These are phyloP conservation scores for Cavia porcellus DNA, from an alignment of 2,113 vertebrate genomes.

Conservation along the genomic window DNA sequence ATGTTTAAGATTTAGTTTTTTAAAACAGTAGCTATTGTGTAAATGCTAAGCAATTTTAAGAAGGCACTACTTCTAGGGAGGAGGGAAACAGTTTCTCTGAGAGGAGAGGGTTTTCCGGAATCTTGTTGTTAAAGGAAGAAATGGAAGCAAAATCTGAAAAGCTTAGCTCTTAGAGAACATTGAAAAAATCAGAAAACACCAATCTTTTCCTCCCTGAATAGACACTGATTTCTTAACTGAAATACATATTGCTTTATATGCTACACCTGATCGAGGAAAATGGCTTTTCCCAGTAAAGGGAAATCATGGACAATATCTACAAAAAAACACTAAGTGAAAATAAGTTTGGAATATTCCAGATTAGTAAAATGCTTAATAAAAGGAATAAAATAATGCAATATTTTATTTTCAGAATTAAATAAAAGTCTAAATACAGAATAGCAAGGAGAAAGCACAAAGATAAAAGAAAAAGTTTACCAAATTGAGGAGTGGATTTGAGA, in stretches of 20 bases:
- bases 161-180: neutral
- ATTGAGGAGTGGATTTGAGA: neutral
- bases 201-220: neutral
- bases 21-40: neutral
- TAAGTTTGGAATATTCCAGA: neutral
- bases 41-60: neutral
- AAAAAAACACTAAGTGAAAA: neutral
- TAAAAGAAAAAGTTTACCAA: neutral
- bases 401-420: neutral
- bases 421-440: neutral
- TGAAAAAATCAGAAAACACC: neutral
- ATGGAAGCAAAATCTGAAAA: neutral
- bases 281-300: neutral
- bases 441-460: neutral
- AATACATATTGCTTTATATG: neutral
- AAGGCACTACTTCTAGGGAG: neutral
- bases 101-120: too few species aligned
- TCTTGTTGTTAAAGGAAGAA: neutral
- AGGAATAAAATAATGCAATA: neutral
- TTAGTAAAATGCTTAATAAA: neutral
- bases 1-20: neutral
- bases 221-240: neutral
- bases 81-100: neutral
- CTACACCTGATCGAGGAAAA: neutral
- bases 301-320: neutral